Conservation (phyloP, 2,888 invertebrate genomes). For the Aspidapion aeneum region DNA sequence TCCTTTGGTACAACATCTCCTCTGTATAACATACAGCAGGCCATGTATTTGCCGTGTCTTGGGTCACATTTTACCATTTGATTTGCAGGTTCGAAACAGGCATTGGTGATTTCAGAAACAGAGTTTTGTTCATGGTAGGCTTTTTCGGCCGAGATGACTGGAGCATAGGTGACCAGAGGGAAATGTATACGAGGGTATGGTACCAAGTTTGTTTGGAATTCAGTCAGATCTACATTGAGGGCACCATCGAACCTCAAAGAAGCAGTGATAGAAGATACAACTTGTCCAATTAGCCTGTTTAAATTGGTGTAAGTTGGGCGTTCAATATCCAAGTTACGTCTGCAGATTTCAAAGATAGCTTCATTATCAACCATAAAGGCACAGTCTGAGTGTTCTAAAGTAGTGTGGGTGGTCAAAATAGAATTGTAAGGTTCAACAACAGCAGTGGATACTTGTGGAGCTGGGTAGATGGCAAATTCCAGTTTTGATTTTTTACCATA, state of each 20-base stretch:
- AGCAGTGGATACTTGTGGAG: conserved; percentile 68
- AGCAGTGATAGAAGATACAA: conserved; percentile 66
- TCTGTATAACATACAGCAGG: conserved; percentile 87
- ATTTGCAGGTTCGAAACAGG: conserved; percentile 94
- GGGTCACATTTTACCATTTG: conserved; percentile 96
- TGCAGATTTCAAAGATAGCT: conserved; percentile 89
- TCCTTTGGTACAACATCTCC: conserved; percentile 87
- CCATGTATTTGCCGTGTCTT: conserved; percentile 91
- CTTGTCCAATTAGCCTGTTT: conserved; percentile 74
- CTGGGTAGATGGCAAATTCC: conserved; percentile 75
- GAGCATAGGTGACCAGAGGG: conserved; percentile 81
- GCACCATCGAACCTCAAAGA: conserved; percentile 66
- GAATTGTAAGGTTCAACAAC: conserved; percentile 79
- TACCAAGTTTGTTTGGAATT: conserved; percentile 76
- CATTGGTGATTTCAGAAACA: conserved; percentile 68
- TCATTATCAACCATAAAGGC: conserved; percentile 95
- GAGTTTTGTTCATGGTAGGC: conserved; percentile 76
- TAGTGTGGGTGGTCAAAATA: conserved; percentile 94
- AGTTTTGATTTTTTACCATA: conserved; percentile 94
- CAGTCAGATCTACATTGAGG: conserved; percentile 63
- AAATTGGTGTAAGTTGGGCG: conserved; percentile 83
- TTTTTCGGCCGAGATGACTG: conserved; percentile 75
- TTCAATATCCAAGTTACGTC: conserved; percentile 87
- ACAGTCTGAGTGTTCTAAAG: conserved; percentile 92
- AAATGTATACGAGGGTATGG: conserved; percentile 96